phyloP scores from a whole-genome alignment of 2,113 vertebrate species.

The Phodopus roborovskii region DNA sequence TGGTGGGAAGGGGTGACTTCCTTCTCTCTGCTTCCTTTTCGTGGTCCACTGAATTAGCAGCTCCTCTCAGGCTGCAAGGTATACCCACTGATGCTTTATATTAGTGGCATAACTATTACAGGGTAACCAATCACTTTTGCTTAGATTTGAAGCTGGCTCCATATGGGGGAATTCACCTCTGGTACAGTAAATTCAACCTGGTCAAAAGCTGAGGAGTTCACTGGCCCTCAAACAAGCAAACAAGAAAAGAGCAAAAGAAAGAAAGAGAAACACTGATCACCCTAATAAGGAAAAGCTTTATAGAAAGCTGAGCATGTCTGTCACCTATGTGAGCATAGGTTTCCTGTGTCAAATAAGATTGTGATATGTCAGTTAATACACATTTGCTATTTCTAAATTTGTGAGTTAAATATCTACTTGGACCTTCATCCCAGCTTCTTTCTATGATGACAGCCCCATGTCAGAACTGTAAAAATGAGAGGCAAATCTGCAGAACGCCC shows the following conservation, averaged over 20 bases:
- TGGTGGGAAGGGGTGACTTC: no score
- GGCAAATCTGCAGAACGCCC: neutral
- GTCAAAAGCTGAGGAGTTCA: neutral
- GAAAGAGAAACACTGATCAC: neutral
- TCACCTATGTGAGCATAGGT: neutral
- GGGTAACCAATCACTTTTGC: neutral
- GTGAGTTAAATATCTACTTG: neutral
- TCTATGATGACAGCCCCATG: neutral
- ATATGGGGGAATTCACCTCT: neutral
- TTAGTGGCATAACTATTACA: neutral
- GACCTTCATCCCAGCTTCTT: neutral
- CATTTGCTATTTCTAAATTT: constrained; percentile 30
- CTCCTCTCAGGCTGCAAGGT: neutral
- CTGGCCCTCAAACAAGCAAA: neutral
- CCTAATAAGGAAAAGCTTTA: constrained; percentile 4
- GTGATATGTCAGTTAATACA: neutral
- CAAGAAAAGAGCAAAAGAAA: neutral
- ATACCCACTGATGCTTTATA: no score
- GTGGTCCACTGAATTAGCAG: neutral
- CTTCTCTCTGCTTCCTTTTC: neutral
- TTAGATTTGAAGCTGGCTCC: neutral
- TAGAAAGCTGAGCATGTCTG: neutral
- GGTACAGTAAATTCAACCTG: no score
- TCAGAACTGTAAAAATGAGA: neutral
- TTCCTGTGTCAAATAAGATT: neutral